Conservation (phyloP, 2,797 vertebrate genomes). For the Erpetoichthys calabaricus region DNA sequence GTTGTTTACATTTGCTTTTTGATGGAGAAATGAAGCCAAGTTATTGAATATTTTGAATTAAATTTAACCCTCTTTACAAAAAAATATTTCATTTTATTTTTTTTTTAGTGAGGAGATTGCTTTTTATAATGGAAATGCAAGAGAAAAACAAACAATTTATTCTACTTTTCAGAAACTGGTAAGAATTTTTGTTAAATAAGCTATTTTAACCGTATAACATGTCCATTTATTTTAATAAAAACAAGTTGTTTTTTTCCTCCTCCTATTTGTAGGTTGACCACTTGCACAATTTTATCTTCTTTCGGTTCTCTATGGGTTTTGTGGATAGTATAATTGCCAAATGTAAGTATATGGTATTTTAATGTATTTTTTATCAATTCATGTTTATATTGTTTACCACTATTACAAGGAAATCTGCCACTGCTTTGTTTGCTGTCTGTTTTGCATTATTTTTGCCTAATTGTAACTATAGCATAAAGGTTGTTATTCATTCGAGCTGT, state of each 20-base stretch:
- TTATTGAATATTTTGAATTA: too few species aligned
- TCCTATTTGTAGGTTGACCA: conserved; percentile 72
- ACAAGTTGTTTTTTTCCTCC: conserved; percentile 1
- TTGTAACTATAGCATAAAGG: too few species aligned
- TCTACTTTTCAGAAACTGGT: conserved; percentile 83
- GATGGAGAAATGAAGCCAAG: too few species aligned
- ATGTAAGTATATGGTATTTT: conserved; percentile 55
- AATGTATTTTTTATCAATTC: not conserved
- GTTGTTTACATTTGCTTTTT: too few species aligned
- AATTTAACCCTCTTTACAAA: conserved; percentile 7
- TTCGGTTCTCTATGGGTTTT: conserved; percentile 97
- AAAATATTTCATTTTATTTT: conserved; percentile 8
- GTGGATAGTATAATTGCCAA: conserved; percentile 90
- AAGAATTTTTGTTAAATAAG: conserved; percentile 19
- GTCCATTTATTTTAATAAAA: too few species aligned
- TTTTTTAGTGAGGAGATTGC: conserved; percentile 85
- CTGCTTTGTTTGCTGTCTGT: too few species aligned
- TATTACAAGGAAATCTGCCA: too few species aligned
- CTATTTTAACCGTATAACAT: too few species aligned
- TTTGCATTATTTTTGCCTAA: too few species aligned
- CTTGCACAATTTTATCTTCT: conserved; percentile 89
- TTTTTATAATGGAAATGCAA: conserved; percentile 87
- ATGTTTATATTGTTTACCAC: not conserved
- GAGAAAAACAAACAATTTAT: conserved; percentile 87
- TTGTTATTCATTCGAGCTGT: too few species aligned